Percentiles rank a stretch among this genome's conserved stretches.
phyloP scores from a whole-genome alignment of 1,140 invertebrate species.

The Drosophila insularis region DNA sequence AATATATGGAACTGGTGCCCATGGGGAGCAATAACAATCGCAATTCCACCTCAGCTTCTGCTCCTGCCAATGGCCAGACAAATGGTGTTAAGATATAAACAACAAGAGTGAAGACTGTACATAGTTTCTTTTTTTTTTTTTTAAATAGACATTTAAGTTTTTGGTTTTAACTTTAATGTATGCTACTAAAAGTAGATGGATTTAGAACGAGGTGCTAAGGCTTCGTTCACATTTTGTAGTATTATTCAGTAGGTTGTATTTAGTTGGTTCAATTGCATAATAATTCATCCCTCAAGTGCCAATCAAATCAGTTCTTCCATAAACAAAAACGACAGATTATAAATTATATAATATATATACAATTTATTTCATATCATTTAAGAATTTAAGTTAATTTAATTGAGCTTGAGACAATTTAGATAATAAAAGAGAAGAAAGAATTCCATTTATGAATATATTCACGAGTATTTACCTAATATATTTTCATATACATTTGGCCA shows the following conservation, averaged over 20 bases:
- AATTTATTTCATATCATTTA: not conserved
- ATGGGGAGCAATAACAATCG: conserved; percentile 28
- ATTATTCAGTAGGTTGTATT: conserved; percentile 52
- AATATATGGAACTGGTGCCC: conserved; percentile 86
- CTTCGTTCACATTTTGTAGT: conserved; percentile 35
- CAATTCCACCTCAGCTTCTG: not conserved
- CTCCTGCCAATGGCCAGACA: conserved; percentile 23
- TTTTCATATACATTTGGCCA: conserved; percentile 30
- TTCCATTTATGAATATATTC: conserved; percentile 1
- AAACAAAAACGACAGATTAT: not conserved
- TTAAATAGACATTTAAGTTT: not conserved
- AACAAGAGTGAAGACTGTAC: conserved; percentile 51
- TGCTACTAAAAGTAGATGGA: conserved; percentile 11
- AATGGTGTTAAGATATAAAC: conserved; percentile 59
- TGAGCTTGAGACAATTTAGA: not conserved
- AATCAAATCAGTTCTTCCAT: conserved; percentile 72
- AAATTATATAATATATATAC: not conserved
- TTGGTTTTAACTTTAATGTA: not conserved
- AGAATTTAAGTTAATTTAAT: not conserved
- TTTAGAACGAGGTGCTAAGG: conserved; percentile 26
- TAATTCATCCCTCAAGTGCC: conserved; percentile 53
- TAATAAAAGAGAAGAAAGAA: conserved; percentile 1
- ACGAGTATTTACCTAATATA: conserved; percentile 10
- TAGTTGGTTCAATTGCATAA: conserved; percentile 51
- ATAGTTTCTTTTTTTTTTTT: conserved; percentile 27